A percentile compares a stretch with the other conserved stretches of the same genome.
Evolutionary conservation across 2,797 vertebrate species (phyloP).

Genomic region (Choloepus didactylus): DNA sequence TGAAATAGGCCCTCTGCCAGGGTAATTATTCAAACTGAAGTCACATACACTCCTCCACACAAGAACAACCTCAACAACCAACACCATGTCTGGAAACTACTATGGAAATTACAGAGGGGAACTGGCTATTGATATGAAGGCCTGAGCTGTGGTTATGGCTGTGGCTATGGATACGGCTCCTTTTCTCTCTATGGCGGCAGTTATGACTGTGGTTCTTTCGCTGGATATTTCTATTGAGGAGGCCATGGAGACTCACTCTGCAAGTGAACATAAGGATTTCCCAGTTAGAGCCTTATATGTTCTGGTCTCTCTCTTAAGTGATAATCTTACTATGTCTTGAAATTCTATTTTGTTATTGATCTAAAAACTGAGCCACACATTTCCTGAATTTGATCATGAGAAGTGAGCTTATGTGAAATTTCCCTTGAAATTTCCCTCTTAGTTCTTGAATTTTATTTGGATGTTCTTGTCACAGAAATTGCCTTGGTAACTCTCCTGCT

Average conservation of each 20-base stretch:
- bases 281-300: rapidly evolving
- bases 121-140: neutral
- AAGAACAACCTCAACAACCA: no score
- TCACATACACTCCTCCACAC: no score
- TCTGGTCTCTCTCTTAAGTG: neutral
- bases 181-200: neutral
- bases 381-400: neutral
- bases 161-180: neutral
- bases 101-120: no score
- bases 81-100: no score
- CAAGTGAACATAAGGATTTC: neutral
- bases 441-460: neutral
- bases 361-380: no score
- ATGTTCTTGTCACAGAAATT: neutral
- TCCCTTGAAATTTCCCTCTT: no score
- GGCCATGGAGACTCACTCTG: rapidly evolving
- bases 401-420: neutral
- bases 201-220: constrained; percentile 15
- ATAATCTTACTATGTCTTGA: neutral
- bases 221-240: neutral
- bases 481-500: neutral
- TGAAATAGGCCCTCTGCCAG: no score
- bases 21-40: no score
- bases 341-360: neutral
- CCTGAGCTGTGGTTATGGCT: neutral